Base-by-base conservation (phyloP, 2,888 invertebrate genomes). In the Diaprepes abbreviatus region DNA sequence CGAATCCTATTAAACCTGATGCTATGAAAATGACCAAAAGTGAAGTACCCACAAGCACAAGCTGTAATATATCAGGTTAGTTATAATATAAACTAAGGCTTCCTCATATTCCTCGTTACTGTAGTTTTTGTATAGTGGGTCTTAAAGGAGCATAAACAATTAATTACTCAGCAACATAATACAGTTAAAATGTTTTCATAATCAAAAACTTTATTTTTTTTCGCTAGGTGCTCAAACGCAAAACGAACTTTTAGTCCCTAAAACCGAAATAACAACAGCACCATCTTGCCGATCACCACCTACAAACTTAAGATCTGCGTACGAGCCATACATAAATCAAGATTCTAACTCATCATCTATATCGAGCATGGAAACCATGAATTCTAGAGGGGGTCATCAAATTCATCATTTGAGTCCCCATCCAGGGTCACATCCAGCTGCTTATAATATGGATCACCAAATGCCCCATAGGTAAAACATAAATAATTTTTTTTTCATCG, bases 261-360 rank as follows among this genome's bases (percentile, higher is more conserved):
- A 92, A 86, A 87, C 90, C 31, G 92, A 92, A 84, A 85, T 82
- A 10, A 78, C 83, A 4, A 83, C 68, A 3, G 57, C 43, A 28
- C 38, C 63, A 28, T 72, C 72, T 2, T 87, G 87, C 73, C 83
- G 86, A 31, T 86, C 87, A 0, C 86, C 86, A 0, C 85, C 86
- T 75, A 87, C 86, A 76, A 84, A 85, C 2, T 83, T 85, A 55
- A 80, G 87, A 43, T 83, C 85, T 19, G 83, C 85, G 2, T 88
- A 88, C 87, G 91, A 91, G 84, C 89, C 88, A 0, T 89, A 89
- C 79, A 81, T 88, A 76, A 89, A 88, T 78, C 89, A 89, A 85
- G 92, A 92, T 85, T 92, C 92, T 72, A 90, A 89, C 77, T 89
- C 89, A 75, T 92, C 89, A 2, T 89, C 89, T 31, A 85, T 89